Evolutionary conservation across 2,113 vertebrate species (phyloP).

Genomic region (Ibidorhyncha struthersii): DNA sequence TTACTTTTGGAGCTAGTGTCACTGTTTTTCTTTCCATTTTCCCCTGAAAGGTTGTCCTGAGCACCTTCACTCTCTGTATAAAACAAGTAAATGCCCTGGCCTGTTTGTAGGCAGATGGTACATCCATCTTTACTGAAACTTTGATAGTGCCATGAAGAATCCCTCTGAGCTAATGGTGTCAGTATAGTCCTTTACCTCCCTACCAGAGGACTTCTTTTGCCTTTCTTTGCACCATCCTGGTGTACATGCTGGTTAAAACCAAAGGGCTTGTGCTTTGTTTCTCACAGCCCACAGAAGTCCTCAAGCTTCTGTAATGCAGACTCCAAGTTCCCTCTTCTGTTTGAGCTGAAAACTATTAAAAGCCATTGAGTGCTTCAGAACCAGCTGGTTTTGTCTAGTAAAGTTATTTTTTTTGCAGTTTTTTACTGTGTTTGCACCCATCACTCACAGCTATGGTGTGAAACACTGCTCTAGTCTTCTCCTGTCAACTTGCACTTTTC

Average conservation of each 20-base stretch:
- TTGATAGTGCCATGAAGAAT: background rate
- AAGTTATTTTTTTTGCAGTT: background rate
- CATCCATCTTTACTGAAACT: background rate
- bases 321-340: conserved; percentile 11
- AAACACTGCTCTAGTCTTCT: background rate
- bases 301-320: background rate
- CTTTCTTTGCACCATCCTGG: background rate
- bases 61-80: background rate
- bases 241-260: background rate
- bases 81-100: background rate
- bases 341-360: conserved; percentile 18
- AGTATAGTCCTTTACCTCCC: background rate
- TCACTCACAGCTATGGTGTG: background rate
- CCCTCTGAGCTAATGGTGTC: background rate
- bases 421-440: background rate
- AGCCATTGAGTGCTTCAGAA: background rate
- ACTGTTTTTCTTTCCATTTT: background rate
- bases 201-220: background rate
- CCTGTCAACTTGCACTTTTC: background rate
- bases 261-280: background rate
- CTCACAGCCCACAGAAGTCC: background rate
- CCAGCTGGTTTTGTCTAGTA: background rate
- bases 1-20: background rate
- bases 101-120: background rate
- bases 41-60: background rate